These are phyloP conservation scores for Syndactyla subalaris DNA, from an alignment of 2,797 vertebrate species.

Conservation along the genomic window DNA sequence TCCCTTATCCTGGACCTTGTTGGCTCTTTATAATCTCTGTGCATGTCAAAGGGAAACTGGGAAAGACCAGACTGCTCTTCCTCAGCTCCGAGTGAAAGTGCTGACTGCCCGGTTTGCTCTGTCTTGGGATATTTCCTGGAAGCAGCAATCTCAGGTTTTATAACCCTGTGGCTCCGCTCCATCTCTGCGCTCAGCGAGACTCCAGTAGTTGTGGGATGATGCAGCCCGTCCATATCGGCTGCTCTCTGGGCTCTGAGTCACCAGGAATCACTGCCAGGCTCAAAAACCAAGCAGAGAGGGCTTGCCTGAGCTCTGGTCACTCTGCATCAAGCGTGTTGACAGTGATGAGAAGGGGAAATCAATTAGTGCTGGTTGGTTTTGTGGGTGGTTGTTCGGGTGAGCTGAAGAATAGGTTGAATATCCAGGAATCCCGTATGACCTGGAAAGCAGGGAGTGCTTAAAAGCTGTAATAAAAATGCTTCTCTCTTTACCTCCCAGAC, in stretches of 20 bases:
- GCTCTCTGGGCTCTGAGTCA: neutral
- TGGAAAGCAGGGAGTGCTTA: neutral
- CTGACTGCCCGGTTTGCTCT: neutral
- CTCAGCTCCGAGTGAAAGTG: neutral
- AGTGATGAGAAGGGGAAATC: neutral
- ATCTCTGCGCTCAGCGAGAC: neutral
- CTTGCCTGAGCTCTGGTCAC: neutral
- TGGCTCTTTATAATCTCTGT: neutral
- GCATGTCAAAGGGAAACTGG: neutral
- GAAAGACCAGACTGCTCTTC: neutral
- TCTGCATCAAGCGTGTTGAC: neutral
- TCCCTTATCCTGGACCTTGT: neutral
- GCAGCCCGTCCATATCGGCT: neutral
- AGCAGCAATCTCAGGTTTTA: neutral
- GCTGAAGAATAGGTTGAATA: neutral
- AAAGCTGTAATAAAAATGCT: neutral
- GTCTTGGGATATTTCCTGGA: conserved; percentile 36
- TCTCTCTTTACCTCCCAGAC: neutral
- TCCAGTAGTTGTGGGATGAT: neutral
- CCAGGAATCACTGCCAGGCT: neutral
- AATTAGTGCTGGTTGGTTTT: neutral
- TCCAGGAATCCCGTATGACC: neutral
- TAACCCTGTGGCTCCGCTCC: neutral
- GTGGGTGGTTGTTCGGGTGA: neutral
- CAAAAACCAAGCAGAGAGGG: neutral